A percentile compares a stretch with the other conserved stretches of the same genome.
phyloP scores from a whole-genome alignment of 2,797 vertebrate species.

The Peromyscus attwateri region DNA sequence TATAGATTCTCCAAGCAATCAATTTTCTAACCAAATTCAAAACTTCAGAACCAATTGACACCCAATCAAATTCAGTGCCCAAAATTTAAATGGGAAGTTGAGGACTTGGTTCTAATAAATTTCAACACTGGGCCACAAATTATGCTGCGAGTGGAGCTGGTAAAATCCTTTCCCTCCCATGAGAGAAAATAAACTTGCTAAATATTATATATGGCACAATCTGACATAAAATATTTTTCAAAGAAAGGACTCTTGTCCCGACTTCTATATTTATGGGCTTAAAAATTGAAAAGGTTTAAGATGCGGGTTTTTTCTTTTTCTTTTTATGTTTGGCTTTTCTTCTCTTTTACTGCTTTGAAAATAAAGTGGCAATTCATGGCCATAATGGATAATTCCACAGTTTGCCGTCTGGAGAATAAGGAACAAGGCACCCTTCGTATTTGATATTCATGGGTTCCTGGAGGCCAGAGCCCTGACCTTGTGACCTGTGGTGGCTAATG shows the following conservation, averaged over 20 bases:
- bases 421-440: constrained; percentile 67
- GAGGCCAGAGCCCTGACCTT: constrained; percentile 56
- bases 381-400: constrained; percentile 65
- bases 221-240: constrained; percentile 78
- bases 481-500: constrained; percentile 73
- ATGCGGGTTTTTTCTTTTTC: constrained; percentile 35
- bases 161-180: constrained; percentile 60
- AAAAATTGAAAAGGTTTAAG: constrained; percentile 77
- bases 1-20: neutral
- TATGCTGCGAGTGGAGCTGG: constrained; percentile 34
- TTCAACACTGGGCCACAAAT: constrained; percentile 58
- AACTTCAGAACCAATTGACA: constrained; percentile 45
- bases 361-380: constrained; percentile 77
- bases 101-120: constrained; percentile 59
- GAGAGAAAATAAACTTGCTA: constrained; percentile 74
- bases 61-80: constrained; percentile 36
- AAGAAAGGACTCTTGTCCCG: constrained; percentile 64
- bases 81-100: constrained; percentile 63
- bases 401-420: constrained; percentile 54
- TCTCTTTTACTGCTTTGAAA: constrained; percentile 77
- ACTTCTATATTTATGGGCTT: constrained; percentile 72
- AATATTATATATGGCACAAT: constrained; percentile 65
- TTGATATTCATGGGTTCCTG: constrained; percentile 53
- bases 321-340: constrained; percentile 75
- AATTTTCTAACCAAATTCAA: constrained; percentile 52